Percentiles rank a stretch among this genome's conserved stretches.
phyloP scores from a whole-genome alignment of 2,113 vertebrate species.

The Macquaria ambigua region DNA sequence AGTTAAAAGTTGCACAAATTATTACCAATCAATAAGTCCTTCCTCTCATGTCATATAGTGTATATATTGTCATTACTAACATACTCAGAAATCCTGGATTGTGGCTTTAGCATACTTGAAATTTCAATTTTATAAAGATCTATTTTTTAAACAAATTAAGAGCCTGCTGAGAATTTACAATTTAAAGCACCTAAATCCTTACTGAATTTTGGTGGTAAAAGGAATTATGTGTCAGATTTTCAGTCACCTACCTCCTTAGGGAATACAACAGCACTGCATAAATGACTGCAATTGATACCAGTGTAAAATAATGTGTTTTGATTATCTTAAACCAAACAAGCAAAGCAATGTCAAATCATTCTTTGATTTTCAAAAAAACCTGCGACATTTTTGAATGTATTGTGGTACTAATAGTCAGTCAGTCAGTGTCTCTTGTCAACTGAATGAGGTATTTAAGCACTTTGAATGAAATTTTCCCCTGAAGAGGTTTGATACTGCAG shows the following conservation, averaged over 20 bases:
- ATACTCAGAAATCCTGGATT: conserved; percentile 59
- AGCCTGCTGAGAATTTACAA: conserved; percentile 79
- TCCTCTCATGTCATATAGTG: conserved; percentile 16
- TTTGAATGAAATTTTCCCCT: conserved; percentile 72
- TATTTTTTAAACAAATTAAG: conserved; percentile 73
- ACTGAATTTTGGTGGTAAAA: conserved; percentile 45
- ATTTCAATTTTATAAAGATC: conserved; percentile 67
- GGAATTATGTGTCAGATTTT: conserved; percentile 59
- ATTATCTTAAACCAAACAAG: conserved; percentile 67
- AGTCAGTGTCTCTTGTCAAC: conserved; percentile 61
- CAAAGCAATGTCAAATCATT: conserved; percentile 49
- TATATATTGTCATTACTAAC: conserved; percentile 33
- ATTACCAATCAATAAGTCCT: conserved; percentile 39
- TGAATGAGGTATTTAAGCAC: conserved; percentile 76
- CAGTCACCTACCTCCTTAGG: conserved; percentile 73
- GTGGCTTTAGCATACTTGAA: conserved; percentile 78
- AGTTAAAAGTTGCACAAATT: conserved; percentile 23
- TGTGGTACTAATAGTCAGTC: conserved; percentile 72
- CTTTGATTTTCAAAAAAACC: conserved; percentile 36
- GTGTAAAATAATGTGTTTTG: conserved; percentile 43
- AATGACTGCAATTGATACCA: conserved; percentile 64
- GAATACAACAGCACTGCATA: conserved; percentile 58
- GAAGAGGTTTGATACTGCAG: conserved; percentile 68
- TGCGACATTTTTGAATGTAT: conserved; percentile 79
- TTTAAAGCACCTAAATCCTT: conserved; percentile 56